Base-by-base conservation (phyloP, 2,888 invertebrate species). In the Melipona beecheii region DNA sequence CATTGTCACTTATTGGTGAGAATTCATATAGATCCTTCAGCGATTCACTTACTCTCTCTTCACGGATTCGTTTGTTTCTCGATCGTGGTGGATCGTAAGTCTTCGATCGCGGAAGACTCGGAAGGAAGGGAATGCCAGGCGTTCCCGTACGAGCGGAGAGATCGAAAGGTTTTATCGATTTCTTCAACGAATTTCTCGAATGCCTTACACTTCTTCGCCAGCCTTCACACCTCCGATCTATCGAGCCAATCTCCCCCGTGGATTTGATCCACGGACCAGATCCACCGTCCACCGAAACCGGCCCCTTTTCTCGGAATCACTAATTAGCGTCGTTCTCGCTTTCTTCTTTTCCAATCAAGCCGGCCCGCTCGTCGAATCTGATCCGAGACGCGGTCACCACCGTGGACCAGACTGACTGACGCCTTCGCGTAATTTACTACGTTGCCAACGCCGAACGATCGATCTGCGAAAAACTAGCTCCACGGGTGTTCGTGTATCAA, bases 141-240 rank as follows among this genome's bases (percentile, higher is more conserved):
- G 73, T 78, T 79, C 78, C 43, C 73, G 71, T 62, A 81, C 71
- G 52, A 64, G 52, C 43, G 50, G 52, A 73, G 69, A 84, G 69
- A 84, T 83, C 84, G 79, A 75, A 77, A 75, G 79, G 79, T 86
- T 86, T 43, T 86, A 89, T 87, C 87, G 89, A 86, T 78, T 89
- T 89, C 89, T 89, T 89, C 77, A 70, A 87, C 84, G 89, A 89
- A 89, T 89, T 79, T 89, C 85, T 89, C 79, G 84, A 84, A 87
- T 89, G 85, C 85, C 85, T 86, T 79, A 84, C 89, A 79, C 87
- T 89, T 87, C 85, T 89, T 87, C 73, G 65, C 68, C 86, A 64
- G 50, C 81, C 83, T 89, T 89, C 89, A 79, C 89, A 89, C 89
- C 89, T 87, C 78, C 72, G 75, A 75, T 75, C 75, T 77, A 85